Conservation (phyloP, 37 sponge, comb jelly and placozoan genomes). For the Chondrilla cf. caribensis region DNA sequence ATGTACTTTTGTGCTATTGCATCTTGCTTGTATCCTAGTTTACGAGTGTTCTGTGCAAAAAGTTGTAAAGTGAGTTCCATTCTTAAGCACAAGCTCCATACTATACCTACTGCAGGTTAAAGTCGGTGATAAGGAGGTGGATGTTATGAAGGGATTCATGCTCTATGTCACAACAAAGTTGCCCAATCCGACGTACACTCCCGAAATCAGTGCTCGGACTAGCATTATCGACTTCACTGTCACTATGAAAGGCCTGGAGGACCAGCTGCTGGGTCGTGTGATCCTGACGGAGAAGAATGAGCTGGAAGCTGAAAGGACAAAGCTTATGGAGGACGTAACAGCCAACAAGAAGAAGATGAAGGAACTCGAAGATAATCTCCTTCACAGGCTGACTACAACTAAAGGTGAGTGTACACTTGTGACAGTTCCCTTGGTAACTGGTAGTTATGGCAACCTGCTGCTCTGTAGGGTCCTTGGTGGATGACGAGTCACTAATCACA, state of each 20-base stretch:
- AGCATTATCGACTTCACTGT: slow-evolving; percentile 99
- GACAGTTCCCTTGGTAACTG: background rate
- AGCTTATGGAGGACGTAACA: slow-evolving; percentile 95
- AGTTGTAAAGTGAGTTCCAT: too few relatives aligned
- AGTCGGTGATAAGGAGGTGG: slow-evolving; percentile 99
- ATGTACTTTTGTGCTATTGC: background rate
- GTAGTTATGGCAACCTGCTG: background rate
- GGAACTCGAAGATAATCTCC: slow-evolving; percentile 96
- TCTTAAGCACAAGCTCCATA: too few relatives aligned
- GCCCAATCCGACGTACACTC: slow-evolving; percentile 96
- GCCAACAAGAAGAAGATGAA: slow-evolving; percentile 96
- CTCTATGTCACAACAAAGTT: slow-evolving; percentile 99
- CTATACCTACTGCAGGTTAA: slow-evolving; percentile 73
- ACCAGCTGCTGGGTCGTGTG: slow-evolving; percentile 98
- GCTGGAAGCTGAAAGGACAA: slow-evolving; percentile 89
- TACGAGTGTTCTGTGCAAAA: too few relatives aligned
- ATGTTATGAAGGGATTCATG: slow-evolving; percentile 97
- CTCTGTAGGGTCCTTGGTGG: slow-evolving; percentile 87
- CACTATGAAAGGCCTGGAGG: slow-evolving; percentile 97
- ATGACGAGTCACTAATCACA: slow-evolving; percentile 97
- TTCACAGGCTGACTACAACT: slow-evolving; percentile 93
- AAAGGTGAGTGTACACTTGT: slow-evolving; percentile 22
- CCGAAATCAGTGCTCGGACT: slow-evolving; percentile 95
- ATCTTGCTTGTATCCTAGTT: too few relatives aligned
- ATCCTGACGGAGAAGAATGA: slow-evolving; percentile 98